These are phyloP conservation scores for Sesia bembeciformis DNA, from an alignment of 2,888 invertebrate genomes.

Conservation along the genomic window DNA sequence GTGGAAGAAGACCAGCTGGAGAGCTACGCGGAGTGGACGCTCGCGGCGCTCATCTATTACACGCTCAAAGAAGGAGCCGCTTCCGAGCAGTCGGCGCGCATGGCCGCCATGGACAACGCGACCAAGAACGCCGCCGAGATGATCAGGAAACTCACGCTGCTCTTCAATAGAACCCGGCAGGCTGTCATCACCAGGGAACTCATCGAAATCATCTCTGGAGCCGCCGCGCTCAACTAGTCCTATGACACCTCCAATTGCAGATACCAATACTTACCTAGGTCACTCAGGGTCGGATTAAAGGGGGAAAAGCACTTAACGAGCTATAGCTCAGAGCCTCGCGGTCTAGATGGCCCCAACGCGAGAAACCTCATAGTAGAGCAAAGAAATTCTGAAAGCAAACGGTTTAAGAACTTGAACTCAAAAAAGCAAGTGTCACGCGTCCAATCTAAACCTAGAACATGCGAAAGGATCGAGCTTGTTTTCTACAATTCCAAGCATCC, in stretches of 20 bases:
- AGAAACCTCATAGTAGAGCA: too few relatives aligned
- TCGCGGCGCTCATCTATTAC: constrained; percentile 81
- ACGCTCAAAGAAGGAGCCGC: constrained; percentile 84
- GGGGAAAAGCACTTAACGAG: too few relatives aligned
- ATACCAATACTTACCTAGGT: too few relatives aligned
- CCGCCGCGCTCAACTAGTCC: constrained; percentile 78
- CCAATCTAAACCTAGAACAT: too few relatives aligned
- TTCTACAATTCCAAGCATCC: too few relatives aligned
- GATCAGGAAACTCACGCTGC: constrained; percentile 82
- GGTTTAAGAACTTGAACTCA: too few relatives aligned
- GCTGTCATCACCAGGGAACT: constrained; percentile 91
- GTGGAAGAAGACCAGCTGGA: constrained; percentile 79
- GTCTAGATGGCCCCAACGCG: too few relatives aligned
- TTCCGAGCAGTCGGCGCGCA: constrained; percentile 85
- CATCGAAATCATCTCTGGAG: constrained; percentile 94
- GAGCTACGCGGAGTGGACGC: constrained; percentile 82
- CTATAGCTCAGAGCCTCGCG: too few relatives aligned
- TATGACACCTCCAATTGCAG: background rate
- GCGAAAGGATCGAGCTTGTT: too few relatives aligned
- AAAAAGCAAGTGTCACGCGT: too few relatives aligned
- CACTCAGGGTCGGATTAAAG: too few relatives aligned
- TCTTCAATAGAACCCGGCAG: constrained; percentile 86
- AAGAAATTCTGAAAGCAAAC: too few relatives aligned
- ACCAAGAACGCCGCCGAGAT: constrained; percentile 88
- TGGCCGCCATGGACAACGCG: constrained; percentile 90